Base-by-base conservation (phyloP, 2,113 vertebrate species). In the Nesoenas mayeri region DNA sequence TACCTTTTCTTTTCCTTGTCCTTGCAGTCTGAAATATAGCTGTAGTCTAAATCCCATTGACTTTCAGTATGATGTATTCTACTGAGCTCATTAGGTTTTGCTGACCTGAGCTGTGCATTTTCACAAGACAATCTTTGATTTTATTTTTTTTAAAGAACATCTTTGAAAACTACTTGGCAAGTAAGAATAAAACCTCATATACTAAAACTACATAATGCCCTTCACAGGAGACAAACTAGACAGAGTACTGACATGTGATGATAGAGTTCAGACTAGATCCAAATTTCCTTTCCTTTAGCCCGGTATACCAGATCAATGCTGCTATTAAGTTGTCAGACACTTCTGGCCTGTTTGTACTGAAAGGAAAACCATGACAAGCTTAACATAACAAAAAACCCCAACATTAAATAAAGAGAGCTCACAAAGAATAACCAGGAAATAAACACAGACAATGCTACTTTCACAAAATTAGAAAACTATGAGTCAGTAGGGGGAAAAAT, bases 11-110 rank as follows among this genome's bases (percentile, higher is more conserved):
- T 77, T 72, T 82, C 32, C 21, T 10, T 69, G 44, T 50, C 44
- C 62, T 93, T 90, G 74, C 24, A 88, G 36, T 69, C 40, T 65
- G 57, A 91, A 97, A 85, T 88, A 91, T 6, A 77, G 38, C 72
- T 47, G 44, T 22, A 61, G 48, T 85, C 44, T 82, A 88, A 91
- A 89, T 82, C 44, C 54, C 61, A 65, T 44, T 91, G 87, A 89
- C 81, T 96, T 96, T 79, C 82, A 82, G 21, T 64, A 26, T 3
- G 0, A 64, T 74, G 25, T 60, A 66, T 71, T 85, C 65, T 89
- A 36, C 15, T 32, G 29, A 86, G 64, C 32, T n/a, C n/a, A 47
- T 54, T 70, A 70, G 16, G 11, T 89, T 94, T 91, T 96, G 54
- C 77, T 95, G 80, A 92, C 16, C 64, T 58, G 15, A 88, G 31